phyloP scores from a whole-genome alignment of 2,888 invertebrate genomes.

The Erebia aethiops region DNA sequence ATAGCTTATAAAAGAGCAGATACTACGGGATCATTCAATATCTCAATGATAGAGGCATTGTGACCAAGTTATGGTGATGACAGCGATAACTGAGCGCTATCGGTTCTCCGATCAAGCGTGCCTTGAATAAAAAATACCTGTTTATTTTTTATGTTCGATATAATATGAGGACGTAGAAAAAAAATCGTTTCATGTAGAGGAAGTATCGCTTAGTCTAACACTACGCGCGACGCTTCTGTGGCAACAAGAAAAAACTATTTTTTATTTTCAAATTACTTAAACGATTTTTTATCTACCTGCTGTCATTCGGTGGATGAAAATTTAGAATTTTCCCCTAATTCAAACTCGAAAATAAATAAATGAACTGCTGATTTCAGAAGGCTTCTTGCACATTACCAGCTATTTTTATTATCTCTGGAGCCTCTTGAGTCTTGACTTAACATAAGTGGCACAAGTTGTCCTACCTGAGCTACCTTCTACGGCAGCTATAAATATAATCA shows the following conservation, averaged over 20 bases:
- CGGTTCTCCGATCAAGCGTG: constrained; percentile 22
- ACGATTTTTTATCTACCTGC: too few relatives aligned
- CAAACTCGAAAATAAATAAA: too few relatives aligned
- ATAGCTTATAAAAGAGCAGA: neutral
- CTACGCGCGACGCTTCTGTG: neutral
- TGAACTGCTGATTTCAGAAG: too few relatives aligned
- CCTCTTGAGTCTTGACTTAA: too few relatives aligned
- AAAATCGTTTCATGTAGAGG: neutral
- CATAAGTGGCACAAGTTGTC: too few relatives aligned
- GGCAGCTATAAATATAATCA: too few relatives aligned
- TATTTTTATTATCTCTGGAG: too few relatives aligned
- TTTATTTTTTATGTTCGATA: constrained; percentile 20
- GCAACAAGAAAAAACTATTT: neutral
- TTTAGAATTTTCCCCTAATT: too few relatives aligned
- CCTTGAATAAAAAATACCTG: constrained; percentile 25
- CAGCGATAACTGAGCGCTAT: constrained; percentile 30
- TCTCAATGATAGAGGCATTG: constrained; percentile 21
- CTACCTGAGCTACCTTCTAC: too few relatives aligned
- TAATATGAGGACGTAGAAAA: neutral
- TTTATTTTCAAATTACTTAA: too few relatives aligned
- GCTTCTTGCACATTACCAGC: too few relatives aligned
- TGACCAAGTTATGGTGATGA: constrained; percentile 25
- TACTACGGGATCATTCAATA: constrained; percentile 15
- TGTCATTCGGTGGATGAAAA: too few relatives aligned
- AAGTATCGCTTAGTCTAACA: neutral